Evolutionary conservation across 2,113 vertebrate genomes (phyloP), one percentile per base, ranked within the genome.

Genomic region (Myiozetetes cayanensis): DNA sequence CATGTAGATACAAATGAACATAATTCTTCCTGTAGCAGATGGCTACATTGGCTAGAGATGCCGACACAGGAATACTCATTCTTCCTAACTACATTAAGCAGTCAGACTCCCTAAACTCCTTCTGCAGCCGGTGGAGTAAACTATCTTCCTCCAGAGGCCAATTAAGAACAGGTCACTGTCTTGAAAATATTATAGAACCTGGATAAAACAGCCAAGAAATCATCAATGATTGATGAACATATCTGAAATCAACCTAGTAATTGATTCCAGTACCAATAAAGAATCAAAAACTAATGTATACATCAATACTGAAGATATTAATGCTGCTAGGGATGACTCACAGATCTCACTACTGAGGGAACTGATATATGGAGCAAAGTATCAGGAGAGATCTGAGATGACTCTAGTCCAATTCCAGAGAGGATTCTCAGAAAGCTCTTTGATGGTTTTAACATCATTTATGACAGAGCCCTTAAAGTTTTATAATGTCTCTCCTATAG

Each of bases 141-240:
- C 53, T 3, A 77, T 33, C 35, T 93, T 95, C 43, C 82, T 74
- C 85, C 74, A 76, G 82, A 76, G 82, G 25, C 41, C 53, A 94
- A 76, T 88, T 92, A 95, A 90, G 53, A 92, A 66, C 71, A 88
- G 75, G 75, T 62, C 85, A 85, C 25, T 88, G 63, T 50, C 78
- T 66, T 83, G 71, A 93, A 95, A 94, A 83, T 62, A 66, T 46
- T 70, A 65, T 7, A 76, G 72, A 92, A 76, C 50, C 63, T 43
- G 46, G 80, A 61, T 16, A 92, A 90, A 95, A 49, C 28, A 78
- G 55, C 22, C 70, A 85, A 73, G 44, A 76, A 87, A 88, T 68
- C 22, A 79, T 55, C 41, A 68, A 31, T 0, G 0, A 79, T 7
- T 73, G 82, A 93, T 66, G n/a, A 73, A 8, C 20, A 31, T 7